Conservation (phyloP, 2,888 invertebrate genomes). For the Peribatodes rhomboidaria region DNA sequence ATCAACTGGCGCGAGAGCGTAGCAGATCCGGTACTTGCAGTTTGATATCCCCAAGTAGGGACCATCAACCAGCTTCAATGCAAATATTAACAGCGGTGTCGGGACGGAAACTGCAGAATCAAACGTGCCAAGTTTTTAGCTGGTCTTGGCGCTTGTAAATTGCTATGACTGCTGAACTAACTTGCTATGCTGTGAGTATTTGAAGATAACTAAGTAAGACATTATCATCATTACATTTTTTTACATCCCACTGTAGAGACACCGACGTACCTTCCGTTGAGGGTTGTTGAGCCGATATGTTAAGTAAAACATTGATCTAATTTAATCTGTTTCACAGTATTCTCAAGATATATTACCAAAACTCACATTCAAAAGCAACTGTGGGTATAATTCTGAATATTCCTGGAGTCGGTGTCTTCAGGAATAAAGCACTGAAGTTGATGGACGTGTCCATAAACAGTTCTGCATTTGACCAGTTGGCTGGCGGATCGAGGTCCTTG, state of each 20-base stretch:
- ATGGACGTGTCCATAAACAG: constrained; percentile 69
- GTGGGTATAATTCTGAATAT: constrained; percentile 61
- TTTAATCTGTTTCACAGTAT: too few species aligned
- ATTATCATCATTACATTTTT: too few species aligned
- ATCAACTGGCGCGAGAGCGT: constrained; percentile 65
- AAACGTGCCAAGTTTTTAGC: background rate
- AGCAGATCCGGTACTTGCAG: constrained; percentile 61
- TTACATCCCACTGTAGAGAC: too few species aligned
- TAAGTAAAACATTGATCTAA: too few species aligned
- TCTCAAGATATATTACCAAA: background rate
- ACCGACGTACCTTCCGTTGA: too few species aligned
- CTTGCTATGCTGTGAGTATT: too few species aligned
- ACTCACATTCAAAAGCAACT: constrained; percentile 62
- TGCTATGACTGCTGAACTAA: too few species aligned
- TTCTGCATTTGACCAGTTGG: constrained; percentile 64
- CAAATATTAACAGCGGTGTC: constrained; percentile 52
- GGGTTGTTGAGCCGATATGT: too few species aligned
- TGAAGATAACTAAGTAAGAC: too few species aligned
- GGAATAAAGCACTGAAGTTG: constrained; percentile 65
- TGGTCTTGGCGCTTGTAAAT: background rate
- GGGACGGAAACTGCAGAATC: background rate
- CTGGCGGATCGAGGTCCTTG: constrained; percentile 49
- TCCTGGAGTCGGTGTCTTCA: constrained; percentile 60
- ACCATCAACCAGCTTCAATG: constrained; percentile 62
- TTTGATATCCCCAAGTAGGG: constrained; percentile 68